phyloP scores from a whole-genome alignment of 1,140 invertebrate species.

The Ceratina japonica region DNA sequence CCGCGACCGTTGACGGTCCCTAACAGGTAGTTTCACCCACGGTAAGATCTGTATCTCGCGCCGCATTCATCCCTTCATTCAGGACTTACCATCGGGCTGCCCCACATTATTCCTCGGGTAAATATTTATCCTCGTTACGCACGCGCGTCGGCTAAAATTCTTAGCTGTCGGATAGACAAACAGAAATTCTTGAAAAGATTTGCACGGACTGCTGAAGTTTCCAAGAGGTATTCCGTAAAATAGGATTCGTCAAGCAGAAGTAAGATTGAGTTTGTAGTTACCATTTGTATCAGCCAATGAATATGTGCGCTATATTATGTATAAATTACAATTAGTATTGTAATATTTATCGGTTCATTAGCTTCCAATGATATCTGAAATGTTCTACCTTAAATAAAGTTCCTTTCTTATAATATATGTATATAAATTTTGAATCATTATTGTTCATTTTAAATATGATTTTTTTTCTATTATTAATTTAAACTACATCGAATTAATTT shows the following conservation, averaged over 20 bases:
- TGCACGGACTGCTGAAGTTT: slow-evolving; percentile 18
- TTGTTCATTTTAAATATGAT: too few species aligned
- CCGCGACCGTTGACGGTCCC: neutral
- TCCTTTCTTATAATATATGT: too few species aligned
- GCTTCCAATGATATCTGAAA: too few species aligned
- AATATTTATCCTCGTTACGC: slow-evolving; percentile 68
- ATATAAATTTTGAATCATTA: too few species aligned
- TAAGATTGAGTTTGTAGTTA: neutral
- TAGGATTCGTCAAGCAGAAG: too few species aligned
- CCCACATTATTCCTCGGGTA: slow-evolving; percentile 55
- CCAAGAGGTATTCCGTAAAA: neutral
- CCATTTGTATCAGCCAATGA: too few species aligned
- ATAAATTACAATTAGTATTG: too few species aligned
- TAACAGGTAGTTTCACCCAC: slow-evolving; percentile 58
- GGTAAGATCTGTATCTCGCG: slow-evolving; percentile 63
- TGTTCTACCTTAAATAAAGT: too few species aligned
- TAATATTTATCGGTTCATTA: too few species aligned
- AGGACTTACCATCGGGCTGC: slow-evolving; percentile 32
- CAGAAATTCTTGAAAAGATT: slow-evolving; percentile 36
- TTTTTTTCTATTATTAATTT: too few species aligned
- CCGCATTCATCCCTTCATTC: slow-evolving; percentile 42
- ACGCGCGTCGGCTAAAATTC: slow-evolving; percentile 34
- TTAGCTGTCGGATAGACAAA: neutral
- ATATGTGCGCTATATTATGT: too few species aligned
- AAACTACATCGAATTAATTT: too few species aligned